A percentile compares a stretch with the other conserved stretches of the same genome.
These are phyloP conservation scores for Mythimna lalbum DNA, from an alignment of 2,888 invertebrate genomes.

Conservation along the genomic window DNA sequence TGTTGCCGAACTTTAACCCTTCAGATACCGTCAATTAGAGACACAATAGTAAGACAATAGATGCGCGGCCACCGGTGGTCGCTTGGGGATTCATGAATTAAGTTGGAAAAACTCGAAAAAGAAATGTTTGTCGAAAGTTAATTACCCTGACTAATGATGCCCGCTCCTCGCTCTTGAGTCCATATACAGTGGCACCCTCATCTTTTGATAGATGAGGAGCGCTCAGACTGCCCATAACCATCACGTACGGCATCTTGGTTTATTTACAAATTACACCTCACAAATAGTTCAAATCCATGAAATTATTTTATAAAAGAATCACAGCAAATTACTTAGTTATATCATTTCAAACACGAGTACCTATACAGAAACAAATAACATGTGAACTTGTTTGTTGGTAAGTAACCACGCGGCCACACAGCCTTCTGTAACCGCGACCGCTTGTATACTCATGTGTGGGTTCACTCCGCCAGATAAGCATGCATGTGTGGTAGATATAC, in stretches of 20 bases:
- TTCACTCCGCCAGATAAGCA: constrained; percentile 81
- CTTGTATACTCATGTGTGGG: constrained; percentile 80
- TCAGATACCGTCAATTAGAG: too few species aligned
- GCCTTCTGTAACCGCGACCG: constrained; percentile 69
- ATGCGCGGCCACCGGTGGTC: too few species aligned
- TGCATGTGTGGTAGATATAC: constrained; percentile 69
- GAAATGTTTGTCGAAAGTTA: not conserved
- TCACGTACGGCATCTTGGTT: constrained; percentile 86
- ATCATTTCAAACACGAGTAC: constrained; percentile 73
- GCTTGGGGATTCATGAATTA: too few species aligned
- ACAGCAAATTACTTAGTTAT: constrained; percentile 67
- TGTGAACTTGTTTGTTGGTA: constrained; percentile 46
- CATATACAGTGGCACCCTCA: constrained; percentile 87
- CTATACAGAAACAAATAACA: constrained; percentile 26
- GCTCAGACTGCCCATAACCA: constrained; percentile 88
- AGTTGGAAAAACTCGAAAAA: not conserved
- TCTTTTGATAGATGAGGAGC: constrained; percentile 86
- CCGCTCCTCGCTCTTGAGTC: constrained; percentile 87
- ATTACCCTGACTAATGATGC: constrained; percentile 76
- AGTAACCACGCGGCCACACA: constrained; percentile 71
- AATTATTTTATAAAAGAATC: constrained; percentile 61
- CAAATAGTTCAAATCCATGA: constrained; percentile 19
- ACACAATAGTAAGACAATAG: too few species aligned
- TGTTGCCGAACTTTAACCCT: not conserved
- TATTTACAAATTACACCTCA: constrained; percentile 53